Percentiles rank a stretch among this genome's conserved stretches.
Conservation (phyloP, 2,797 vertebrate species). For the Jordanella pulchra region DNA sequence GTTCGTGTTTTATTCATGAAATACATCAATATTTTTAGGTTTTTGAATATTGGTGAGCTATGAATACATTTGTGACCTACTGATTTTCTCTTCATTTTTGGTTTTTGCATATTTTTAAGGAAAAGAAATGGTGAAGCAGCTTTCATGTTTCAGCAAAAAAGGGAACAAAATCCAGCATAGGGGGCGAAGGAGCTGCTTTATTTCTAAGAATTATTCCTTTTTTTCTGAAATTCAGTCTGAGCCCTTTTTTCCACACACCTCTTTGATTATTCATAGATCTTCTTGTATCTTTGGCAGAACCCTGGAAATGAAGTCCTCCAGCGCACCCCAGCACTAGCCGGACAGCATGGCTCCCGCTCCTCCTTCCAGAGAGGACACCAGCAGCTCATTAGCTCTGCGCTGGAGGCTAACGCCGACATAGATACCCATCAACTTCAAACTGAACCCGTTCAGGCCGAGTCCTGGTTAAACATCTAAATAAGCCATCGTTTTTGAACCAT, state of each 20-base stretch:
- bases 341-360: constrained; percentile 64
- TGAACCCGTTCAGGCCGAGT: constrained; percentile 7
- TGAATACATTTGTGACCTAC: not conserved
- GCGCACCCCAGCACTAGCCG: constrained; percentile 45
- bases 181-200: not conserved
- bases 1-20: not conserved
- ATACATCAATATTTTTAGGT: no score
- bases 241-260: constrained; percentile 16
- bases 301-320: constrained; percentile 44
- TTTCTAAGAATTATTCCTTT: not conserved
- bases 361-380: constrained; percentile 53
- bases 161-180: not conserved
- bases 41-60: not conserved
- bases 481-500: constrained; percentile 46
- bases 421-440: constrained; percentile 22
- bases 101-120: not conserved
- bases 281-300: constrained; percentile 43
- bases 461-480: constrained; percentile 17
- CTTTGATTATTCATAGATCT: constrained; percentile 34
- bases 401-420: constrained; percentile 77
- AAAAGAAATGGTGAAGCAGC: not conserved
- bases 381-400: constrained; percentile 52
- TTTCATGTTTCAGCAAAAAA: constrained; percentile 3
- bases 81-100: not conserved
- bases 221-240: constrained; percentile 3